Base-by-base conservation (phyloP, 1,140 invertebrate species). In the Rhizoglyphus robini region DNA sequence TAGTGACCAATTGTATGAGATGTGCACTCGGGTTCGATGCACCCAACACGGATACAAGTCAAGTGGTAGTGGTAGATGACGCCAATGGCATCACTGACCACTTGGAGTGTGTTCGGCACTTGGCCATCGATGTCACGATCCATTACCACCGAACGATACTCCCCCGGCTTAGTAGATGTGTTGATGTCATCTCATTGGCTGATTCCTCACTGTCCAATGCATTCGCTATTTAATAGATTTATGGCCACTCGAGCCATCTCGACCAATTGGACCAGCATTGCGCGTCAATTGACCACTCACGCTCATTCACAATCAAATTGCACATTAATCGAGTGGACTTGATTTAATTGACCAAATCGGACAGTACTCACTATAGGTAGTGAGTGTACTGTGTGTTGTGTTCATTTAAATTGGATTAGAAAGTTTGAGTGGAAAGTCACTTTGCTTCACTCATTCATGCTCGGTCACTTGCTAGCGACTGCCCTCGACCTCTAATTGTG, bases 1-100 rank as follows among this genome's bases (percentile, higher is more conserved):
- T 54, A 54, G 51, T 54, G 51, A 54, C 51, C 51, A 54, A 54
- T 54, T 54, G 51, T 54, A n/a, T n/a, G n/a, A n/a, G n/a, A n/a
- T n/a, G 51, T 11, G 8, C 36, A 18, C 8, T 32, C 23, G 51
- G 51, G 51, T 54, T 54, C 51, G 51, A 54, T 54, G 51, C 51
- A 54, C 51, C 51, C 8, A 54, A 54, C 23, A 54, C 51, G 51
- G 51, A 54, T 54, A 20, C 51, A 32, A 54, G 51, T 23, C 36
- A 18, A 18, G 36, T 41, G 36, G 36, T 41, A 41, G 36, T 41
- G 36, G 36, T 41, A 8, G 18, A 18, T 41, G 18, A 41, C 36
- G 36, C 36, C 36, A 18, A 41, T 11, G 8, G 36, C 36, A 41
- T 18, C 36, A 11, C 8, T 11, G 18, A 41, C 18, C 36, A 11